Evolutionary conservation across 2,113 vertebrate species (phyloP).

Genomic region (Scytalopus superciliaris): DNA sequence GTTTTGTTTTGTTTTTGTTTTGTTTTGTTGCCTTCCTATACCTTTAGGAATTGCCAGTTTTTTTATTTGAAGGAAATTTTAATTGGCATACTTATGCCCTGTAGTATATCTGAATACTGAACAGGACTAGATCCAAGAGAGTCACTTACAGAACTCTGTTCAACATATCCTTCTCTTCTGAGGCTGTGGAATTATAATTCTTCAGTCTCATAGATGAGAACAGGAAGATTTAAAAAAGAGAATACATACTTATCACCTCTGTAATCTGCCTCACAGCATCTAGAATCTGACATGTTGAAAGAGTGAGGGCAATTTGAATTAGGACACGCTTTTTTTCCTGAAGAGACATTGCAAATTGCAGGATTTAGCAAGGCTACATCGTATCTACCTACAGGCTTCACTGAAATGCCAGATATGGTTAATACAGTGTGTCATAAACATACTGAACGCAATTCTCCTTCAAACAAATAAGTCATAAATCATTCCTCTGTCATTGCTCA

Average conservation of each 20-base stretch:
- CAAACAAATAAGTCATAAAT: slow-evolving; percentile 56
- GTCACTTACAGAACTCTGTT: background rate
- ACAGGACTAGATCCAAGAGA: background rate
- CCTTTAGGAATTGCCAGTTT: background rate
- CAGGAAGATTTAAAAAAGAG: background rate
- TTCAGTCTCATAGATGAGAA: background rate
- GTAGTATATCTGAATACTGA: background rate
- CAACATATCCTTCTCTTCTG: background rate
- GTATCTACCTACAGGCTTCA: slow-evolving; percentile 1
- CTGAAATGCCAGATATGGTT: slow-evolving; percentile 25
- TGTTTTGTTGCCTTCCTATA: background rate
- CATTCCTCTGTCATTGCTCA: background rate
- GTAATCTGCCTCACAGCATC: background rate
- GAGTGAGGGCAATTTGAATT: background rate
- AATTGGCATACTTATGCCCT: background rate
- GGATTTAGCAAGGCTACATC: background rate
- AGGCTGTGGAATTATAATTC: background rate
- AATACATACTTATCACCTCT: background rate
- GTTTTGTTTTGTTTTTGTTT: background rate
- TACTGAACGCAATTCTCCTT: background rate
- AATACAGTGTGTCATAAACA: slow-evolving; percentile 34
- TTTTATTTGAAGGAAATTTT: background rate
- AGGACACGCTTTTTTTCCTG: background rate
- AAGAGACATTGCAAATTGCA: background rate
- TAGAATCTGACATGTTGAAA: background rate